Percentiles rank a stretch among this genome's conserved stretches.
These are phyloP conservation scores for Liasis olivaceus DNA, from an alignment of 2,797 vertebrate species.

Conservation along the genomic window DNA sequence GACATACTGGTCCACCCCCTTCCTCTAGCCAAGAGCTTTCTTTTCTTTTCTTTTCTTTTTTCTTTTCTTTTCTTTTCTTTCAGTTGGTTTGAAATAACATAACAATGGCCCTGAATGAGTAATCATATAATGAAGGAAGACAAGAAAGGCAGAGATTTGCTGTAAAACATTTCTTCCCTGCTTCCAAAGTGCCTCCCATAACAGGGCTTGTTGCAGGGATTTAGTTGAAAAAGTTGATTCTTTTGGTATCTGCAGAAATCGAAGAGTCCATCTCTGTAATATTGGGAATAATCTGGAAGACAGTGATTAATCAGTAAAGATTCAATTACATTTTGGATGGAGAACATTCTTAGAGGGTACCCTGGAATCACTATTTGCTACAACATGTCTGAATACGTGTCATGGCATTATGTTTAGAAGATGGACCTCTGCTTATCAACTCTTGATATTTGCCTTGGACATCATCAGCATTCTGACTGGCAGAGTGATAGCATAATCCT, in stretches of 20 bases:
- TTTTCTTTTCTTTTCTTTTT: neutral
- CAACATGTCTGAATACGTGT: neutral
- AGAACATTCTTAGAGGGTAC: neutral
- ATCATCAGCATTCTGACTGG: neutral
- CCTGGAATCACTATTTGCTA: neutral
- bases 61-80: too few species aligned
- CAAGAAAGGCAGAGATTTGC: neutral
- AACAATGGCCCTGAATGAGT: neutral
- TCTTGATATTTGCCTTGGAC: neutral
- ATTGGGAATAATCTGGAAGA: neutral
- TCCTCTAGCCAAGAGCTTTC: neutral
- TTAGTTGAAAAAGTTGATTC: neutral
- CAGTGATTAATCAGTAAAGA: neutral
- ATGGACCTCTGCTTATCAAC: neutral
- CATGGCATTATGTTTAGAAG: slow-evolving; percentile 13
- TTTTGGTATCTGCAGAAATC: neutral
- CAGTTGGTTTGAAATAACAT: neutral
- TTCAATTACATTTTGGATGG: neutral
- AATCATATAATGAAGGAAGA: neutral
- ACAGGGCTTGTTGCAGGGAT: neutral
- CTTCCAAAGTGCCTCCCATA: too few species aligned
- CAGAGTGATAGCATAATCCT: neutral
- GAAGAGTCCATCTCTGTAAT: neutral
- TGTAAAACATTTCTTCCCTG: neutral
- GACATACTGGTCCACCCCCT: neutral